A percentile compares a stretch with the other conserved stretches of the same genome.
These are phyloP conservation scores for Mimachlamys varia DNA, from an alignment of 2,888 invertebrate species.

Conservation along the genomic window DNA sequence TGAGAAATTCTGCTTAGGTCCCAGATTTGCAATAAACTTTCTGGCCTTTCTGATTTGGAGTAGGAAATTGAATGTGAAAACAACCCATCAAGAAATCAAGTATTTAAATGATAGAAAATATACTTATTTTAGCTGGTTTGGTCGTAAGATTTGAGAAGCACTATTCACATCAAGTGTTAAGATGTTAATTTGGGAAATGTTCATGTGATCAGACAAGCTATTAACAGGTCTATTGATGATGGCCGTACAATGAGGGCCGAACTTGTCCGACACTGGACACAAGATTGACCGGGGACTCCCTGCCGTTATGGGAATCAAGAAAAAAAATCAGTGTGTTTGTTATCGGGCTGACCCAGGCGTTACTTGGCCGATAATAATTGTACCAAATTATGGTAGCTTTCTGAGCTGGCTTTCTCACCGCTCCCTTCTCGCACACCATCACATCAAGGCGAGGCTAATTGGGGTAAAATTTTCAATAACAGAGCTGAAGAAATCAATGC, in stretches of 20 bases:
- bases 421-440: conserved; percentile 10
- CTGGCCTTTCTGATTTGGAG: too few species aligned
- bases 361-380: neutral
- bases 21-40: too few species aligned
- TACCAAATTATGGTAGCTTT: conserved; percentile 28
- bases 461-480: conserved; percentile 36
- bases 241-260: neutral
- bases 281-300: conserved; percentile 29
- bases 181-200: conserved; percentile 1
- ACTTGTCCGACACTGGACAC: neutral
- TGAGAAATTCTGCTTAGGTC: too few species aligned
- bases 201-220: neutral
- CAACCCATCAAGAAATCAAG: neutral
- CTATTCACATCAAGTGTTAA: conserved; percentile 1
- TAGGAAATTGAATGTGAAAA: too few species aligned
- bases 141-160: neutral
- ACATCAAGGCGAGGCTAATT: conserved; percentile 19
- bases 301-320: neutral
- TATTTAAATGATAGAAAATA: neutral
- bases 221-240: neutral
- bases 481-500: conserved; percentile 6
- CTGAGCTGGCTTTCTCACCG: conserved; percentile 4
- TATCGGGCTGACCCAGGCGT: conserved; percentile 10
- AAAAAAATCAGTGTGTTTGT: conserved; percentile 13
- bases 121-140: neutral